phyloP scores from a whole-genome alignment of 1,140 invertebrate genomes.

The Carposina sasakii region DNA sequence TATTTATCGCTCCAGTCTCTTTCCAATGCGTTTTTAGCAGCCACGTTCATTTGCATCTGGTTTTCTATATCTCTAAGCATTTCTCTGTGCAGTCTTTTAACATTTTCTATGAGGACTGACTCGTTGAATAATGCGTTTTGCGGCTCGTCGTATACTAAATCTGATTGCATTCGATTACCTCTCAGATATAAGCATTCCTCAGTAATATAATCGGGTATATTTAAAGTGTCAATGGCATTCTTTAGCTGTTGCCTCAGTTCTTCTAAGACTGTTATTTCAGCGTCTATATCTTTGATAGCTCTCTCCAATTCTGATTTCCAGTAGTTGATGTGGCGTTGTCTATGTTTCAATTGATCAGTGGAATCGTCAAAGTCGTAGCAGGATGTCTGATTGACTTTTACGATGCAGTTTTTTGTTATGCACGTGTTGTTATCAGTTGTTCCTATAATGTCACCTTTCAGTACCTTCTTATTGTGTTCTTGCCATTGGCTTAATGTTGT shows the following conservation, averaged over 20 bases:
- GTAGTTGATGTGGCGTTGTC: slow-evolving; percentile 75
- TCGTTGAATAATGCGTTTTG: slow-evolving; percentile 85
- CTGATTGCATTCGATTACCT: slow-evolving; percentile 80
- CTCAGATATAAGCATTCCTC: slow-evolving; percentile 82
- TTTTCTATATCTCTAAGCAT: slow-evolving; percentile 78
- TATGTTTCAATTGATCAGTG: slow-evolving; percentile 74
- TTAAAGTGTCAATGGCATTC: slow-evolving; percentile 75
- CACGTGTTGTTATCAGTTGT: slow-evolving; percentile 50
- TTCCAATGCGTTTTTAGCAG: slow-evolving; percentile 83
- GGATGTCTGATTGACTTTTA: slow-evolving; percentile 59
- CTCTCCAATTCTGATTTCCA: slow-evolving; percentile 80
- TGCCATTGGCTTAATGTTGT: slow-evolving; percentile 52
- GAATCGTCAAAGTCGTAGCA: slow-evolving; percentile 68
- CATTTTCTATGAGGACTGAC: slow-evolving; percentile 77
- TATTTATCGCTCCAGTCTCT: slow-evolving; percentile 91
- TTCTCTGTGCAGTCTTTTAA: slow-evolving; percentile 64
- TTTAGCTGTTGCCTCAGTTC: slow-evolving; percentile 75
- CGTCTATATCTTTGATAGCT: slow-evolving; percentile 75
- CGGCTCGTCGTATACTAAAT: slow-evolving; percentile 84
- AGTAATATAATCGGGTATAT: slow-evolving; percentile 76
- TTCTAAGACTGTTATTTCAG: slow-evolving; percentile 77
- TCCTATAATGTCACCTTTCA: slow-evolving; percentile 60
- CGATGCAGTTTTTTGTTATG: slow-evolving; percentile 58
- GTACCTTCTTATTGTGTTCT: slow-evolving; percentile 44
- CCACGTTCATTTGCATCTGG: slow-evolving; percentile 81